Evolutionary conservation across 2,888 invertebrate genomes (phyloP).

Genomic region (Biston stratarius): DNA sequence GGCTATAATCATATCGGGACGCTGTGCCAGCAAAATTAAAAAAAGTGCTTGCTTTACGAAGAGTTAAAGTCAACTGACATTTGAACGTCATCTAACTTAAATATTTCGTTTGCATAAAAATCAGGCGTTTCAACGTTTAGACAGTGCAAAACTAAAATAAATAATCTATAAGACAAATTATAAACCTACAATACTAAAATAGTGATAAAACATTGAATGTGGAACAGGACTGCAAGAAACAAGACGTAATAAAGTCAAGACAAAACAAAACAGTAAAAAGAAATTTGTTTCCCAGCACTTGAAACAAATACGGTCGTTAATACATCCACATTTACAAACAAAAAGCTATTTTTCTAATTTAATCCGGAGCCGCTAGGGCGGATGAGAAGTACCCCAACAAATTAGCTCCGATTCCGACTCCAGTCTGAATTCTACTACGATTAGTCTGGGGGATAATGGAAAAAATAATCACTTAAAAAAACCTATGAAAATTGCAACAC

Average conservation of each 20-base stretch:
- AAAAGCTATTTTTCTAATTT: constrained; percentile 46
- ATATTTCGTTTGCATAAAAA: too few species aligned
- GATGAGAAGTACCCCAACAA: constrained; percentile 41
- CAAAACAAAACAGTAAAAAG: constrained; percentile 1
- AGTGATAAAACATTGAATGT: not conserved
- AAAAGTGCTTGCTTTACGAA: too few species aligned
- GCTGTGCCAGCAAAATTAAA: too few species aligned
- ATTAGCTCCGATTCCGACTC: constrained; percentile 39
- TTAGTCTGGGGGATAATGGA: constrained; percentile 12
- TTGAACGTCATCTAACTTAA: too few species aligned
- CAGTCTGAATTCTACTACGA: constrained; percentile 18
- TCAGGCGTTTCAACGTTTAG: too few species aligned
- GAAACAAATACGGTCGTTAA: constrained; percentile 37
- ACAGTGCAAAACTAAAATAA: too few species aligned
- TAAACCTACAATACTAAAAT: too few species aligned
- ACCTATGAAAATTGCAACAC: not conserved
- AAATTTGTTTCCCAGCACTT: constrained; percentile 20
- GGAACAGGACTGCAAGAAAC: not conserved
- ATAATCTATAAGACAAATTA: too few species aligned
- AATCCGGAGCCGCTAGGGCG: constrained; percentile 39
- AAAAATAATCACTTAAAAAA: constrained; percentile 14
- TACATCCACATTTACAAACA: constrained; percentile 41
- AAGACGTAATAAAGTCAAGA: not conserved
- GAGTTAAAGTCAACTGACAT: not conserved
- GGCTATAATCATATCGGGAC: too few species aligned